These are phyloP conservation scores for Rhizoglyphus robini DNA, from an alignment of 1,140 invertebrate genomes.

Conservation along the genomic window DNA sequence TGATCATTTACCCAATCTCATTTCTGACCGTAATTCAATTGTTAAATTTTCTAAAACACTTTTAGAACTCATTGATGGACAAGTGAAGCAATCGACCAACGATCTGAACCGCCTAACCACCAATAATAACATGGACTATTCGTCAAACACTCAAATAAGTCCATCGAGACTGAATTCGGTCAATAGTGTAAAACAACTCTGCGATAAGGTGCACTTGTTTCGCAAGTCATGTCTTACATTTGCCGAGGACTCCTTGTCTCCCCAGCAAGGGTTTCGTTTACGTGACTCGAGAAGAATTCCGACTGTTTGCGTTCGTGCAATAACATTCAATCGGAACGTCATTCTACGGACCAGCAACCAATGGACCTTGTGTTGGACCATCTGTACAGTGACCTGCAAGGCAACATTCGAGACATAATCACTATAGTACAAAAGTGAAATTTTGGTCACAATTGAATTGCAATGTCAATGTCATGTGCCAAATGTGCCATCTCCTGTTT, in stretches of 20 bases:
- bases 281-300: constrained; percentile 61
- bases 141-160: neutral
- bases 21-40: neutral
- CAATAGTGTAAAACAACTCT: constrained; percentile 42
- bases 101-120: neutral
- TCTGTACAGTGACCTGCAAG: constrained; percentile 55
- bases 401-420: constrained; percentile 62
- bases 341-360: too few relatives aligned
- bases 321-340: constrained; percentile 43
- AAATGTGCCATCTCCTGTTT: neutral
- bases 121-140: neutral
- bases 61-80: neutral
- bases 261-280: constrained; percentile 69
- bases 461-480: neutral
- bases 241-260: constrained; percentile 49
- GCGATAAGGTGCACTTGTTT: constrained; percentile 59
- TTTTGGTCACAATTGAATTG: neutral
- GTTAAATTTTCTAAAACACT: neutral
- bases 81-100: too few relatives aligned
- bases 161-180: neutral
- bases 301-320: constrained; percentile 49
- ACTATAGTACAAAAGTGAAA: constrained; percentile 60
- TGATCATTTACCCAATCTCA: neutral
- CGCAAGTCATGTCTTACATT: constrained; percentile 59
- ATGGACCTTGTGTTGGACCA: too few relatives aligned